These are phyloP conservation scores for Ichneumoninae sp. DNA, from an alignment of 2,888 invertebrate species.

Conservation along the genomic window DNA sequence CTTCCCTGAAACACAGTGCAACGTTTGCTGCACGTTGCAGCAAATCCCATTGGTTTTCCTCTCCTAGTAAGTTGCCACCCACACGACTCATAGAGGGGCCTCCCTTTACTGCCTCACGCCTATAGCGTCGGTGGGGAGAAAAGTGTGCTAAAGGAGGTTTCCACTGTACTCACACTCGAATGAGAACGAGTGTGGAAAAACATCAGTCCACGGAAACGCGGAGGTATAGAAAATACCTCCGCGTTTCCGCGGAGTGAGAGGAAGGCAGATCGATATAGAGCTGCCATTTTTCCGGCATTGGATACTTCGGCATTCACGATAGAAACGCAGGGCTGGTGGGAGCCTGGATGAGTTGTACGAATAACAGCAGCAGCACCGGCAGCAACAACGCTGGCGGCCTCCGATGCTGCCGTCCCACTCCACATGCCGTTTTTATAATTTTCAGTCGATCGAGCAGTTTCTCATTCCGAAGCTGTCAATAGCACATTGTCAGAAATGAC, in stretches of 20 bases:
- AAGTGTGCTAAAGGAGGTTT: background rate
- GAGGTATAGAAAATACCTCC: no score
- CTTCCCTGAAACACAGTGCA: background rate
- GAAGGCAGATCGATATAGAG: conserved; percentile 24
- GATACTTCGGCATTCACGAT: conserved; percentile 34
- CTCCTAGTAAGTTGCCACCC: background rate
- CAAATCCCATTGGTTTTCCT: background rate
- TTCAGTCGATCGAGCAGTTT: conserved; percentile 68
- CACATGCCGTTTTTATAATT: conserved; percentile 53
- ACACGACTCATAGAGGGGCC: background rate
- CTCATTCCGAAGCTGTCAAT: conserved; percentile 69
- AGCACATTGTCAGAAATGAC: conserved; percentile 68
- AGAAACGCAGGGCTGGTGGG: conserved; percentile 25
- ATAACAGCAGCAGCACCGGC: conserved; percentile 31
- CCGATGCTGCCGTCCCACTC: conserved; percentile 22
- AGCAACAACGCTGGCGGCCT: conserved; percentile 32
- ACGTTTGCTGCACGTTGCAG: background rate
- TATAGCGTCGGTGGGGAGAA: background rate
- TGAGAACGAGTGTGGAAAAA: conserved; percentile 14
- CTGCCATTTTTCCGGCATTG: conserved; percentile 23
- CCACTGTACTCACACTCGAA: conserved; percentile 2
- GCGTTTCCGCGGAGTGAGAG: background rate
- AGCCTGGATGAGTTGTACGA: conserved; percentile 28
- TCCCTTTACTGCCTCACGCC: background rate
- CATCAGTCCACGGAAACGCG: background rate